Evolutionary conservation across 1,140 invertebrate species (phyloP).

Genomic region (Nephotettix cincticeps): DNA sequence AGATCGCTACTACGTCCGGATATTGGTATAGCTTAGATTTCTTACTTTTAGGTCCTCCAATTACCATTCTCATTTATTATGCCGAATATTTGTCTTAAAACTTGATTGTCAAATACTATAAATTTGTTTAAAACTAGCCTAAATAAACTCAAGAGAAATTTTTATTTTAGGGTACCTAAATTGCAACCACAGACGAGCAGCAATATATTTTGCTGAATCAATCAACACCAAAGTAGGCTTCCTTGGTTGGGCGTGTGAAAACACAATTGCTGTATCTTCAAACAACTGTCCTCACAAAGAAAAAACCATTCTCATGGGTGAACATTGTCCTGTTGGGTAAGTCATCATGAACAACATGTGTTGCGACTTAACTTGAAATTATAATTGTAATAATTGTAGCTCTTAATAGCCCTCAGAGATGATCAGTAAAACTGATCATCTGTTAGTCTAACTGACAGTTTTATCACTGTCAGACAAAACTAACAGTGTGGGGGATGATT

Average conservation of each 20-base stretch:
- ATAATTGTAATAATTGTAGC: too few species aligned
- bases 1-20: background rate
- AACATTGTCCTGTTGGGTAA: constrained; percentile 38
- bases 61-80: background rate
- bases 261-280: constrained; percentile 62
- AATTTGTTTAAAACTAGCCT: background rate
- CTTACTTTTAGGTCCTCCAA: background rate
- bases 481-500: too few species aligned
- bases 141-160: background rate
- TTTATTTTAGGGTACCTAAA: constrained; percentile 45
- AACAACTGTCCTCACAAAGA: constrained; percentile 54
- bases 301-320: constrained; percentile 37
- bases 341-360: too few species aligned
- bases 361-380: too few species aligned
- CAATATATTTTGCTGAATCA: constrained; percentile 71
- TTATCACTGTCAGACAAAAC: too few species aligned
- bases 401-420: too few species aligned
- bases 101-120: background rate
- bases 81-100: background rate
- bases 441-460: too few species aligned
- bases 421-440: too few species aligned
- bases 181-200: constrained; percentile 68
- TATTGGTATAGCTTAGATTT: background rate
- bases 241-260: constrained; percentile 65
- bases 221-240: constrained; percentile 66